These are phyloP conservation scores for Triplophysa rosa DNA, from an alignment of 2,113 vertebrate genomes.

Conservation along the genomic window DNA sequence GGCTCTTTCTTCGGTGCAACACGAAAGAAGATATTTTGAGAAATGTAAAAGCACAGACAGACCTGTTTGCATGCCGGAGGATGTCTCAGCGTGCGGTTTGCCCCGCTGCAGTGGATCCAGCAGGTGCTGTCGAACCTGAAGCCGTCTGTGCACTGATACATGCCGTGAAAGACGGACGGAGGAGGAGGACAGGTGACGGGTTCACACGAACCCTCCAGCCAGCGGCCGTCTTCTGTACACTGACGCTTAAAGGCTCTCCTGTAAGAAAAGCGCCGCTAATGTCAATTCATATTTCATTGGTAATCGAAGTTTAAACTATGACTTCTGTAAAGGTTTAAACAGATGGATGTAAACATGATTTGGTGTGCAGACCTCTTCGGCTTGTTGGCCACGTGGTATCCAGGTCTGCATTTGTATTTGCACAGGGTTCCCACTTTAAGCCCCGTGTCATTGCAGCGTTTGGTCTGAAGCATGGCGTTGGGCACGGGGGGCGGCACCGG, in stretches of 20 bases:
- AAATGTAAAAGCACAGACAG: constrained; percentile 51
- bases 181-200: constrained; percentile 93
- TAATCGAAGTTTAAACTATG: background rate
- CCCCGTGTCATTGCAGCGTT: constrained; percentile 84
- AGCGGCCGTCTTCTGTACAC: constrained; percentile 92
- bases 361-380: constrained; percentile 78
- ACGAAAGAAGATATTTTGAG: too few species aligned
- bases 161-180: constrained; percentile 86
- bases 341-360: background rate
- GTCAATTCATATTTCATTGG: background rate
- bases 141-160: constrained; percentile 90
- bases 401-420: constrained; percentile 97
- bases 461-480: constrained; percentile 88
- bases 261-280: constrained; percentile 9
- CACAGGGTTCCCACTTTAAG: constrained; percentile 95
- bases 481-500: constrained; percentile 83
- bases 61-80: constrained; percentile 79
- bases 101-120: constrained; percentile 85
- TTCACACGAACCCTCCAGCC: constrained; percentile 86
- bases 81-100: constrained; percentile 80
- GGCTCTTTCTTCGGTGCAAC: too few species aligned
- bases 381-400: constrained; percentile 89
- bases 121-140: constrained; percentile 95
- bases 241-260: constrained; percentile 94
- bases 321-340: too few species aligned